phyloP scores from a whole-genome alignment of 2,113 vertebrate genomes.

The Pangasianodon hypophthalmus region DNA sequence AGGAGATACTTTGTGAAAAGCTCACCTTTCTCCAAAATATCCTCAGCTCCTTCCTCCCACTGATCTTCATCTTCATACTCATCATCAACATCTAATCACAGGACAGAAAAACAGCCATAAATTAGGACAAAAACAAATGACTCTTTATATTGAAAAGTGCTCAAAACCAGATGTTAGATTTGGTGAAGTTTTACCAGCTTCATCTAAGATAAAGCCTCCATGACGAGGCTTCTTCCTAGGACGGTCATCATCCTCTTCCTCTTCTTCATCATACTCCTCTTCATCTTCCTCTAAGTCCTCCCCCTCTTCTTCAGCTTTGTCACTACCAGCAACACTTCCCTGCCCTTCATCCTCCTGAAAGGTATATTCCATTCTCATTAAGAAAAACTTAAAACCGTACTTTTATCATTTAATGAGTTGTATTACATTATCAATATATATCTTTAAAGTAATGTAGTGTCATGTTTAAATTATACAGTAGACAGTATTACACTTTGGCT shows the following conservation, averaged over 20 bases:
- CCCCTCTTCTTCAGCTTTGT: conserved; percentile 87
- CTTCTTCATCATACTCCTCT: conserved; percentile 84
- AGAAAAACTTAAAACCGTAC: background rate
- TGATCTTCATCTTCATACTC: conserved; percentile 93
- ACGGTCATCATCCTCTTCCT: conserved; percentile 89
- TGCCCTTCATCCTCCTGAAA: conserved; percentile 77
- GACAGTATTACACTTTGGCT: background rate
- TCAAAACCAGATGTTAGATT: background rate
- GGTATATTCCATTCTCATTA: background rate
- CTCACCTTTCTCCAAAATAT: conserved; percentile 92
- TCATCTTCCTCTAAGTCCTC: conserved; percentile 84
- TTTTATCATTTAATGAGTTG: background rate
- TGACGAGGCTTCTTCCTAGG: conserved; percentile 87
- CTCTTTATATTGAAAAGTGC: background rate
- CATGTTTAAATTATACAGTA: background rate
- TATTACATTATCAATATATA: background rate
- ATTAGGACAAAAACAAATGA: background rate
- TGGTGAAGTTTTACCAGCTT: conserved; percentile 78
- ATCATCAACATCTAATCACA: conserved; percentile 84
- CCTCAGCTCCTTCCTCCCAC: conserved; percentile 89
- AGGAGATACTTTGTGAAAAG: background rate
- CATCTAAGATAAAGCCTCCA: conserved; percentile 89
- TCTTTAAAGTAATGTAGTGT: background rate
- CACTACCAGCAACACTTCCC: conserved; percentile 81
- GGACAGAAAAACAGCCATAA: background rate